Evolutionary conservation across 2,888 invertebrate species (phyloP).

Genomic region (Drosophila austrosaltans): DNA sequence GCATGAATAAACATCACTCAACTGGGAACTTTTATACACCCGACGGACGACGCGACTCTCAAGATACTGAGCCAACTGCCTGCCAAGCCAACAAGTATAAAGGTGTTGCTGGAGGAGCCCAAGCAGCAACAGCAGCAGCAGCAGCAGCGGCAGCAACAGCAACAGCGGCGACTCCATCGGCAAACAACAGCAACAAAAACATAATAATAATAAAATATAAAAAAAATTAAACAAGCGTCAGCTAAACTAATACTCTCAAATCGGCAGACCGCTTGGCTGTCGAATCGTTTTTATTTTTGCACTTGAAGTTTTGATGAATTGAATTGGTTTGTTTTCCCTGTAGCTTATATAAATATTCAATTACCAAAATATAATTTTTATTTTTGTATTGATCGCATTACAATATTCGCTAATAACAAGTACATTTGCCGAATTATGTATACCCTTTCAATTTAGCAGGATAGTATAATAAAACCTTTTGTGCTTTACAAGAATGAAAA

Average conservation of each 20-base stretch:
- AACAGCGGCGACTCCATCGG: constrained; percentile 18
- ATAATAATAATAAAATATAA: constrained; percentile 2
- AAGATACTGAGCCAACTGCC: constrained; percentile 58
- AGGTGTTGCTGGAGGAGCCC: constrained; percentile 35
- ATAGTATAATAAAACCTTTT: too few relatives aligned
- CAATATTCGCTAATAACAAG: background rate
- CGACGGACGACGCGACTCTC: constrained; percentile 48
- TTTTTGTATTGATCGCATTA: background rate
- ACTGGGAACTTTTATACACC: constrained; percentile 18
- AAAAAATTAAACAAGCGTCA: background rate
- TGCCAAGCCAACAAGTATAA: constrained; percentile 36
- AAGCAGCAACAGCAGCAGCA: constrained; percentile 22
- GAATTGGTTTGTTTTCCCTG: constrained; percentile 13
- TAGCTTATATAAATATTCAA: constrained; percentile 5
- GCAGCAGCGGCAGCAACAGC: constrained; percentile 19
- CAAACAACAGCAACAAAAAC: background rate
- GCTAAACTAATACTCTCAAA: constrained; percentile 1
- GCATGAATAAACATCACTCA: constrained; percentile 35
- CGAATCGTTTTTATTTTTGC: constrained; percentile 25
- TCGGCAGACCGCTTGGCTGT: constrained; percentile 18
- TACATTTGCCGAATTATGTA: background rate
- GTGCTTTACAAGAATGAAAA: too few relatives aligned
- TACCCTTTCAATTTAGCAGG: too few relatives aligned
- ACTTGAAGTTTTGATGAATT: constrained; percentile 28
- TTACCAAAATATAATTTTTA: background rate